Conservation (phyloP, 1,140 invertebrate species). For the Conus betulinus region DNA sequence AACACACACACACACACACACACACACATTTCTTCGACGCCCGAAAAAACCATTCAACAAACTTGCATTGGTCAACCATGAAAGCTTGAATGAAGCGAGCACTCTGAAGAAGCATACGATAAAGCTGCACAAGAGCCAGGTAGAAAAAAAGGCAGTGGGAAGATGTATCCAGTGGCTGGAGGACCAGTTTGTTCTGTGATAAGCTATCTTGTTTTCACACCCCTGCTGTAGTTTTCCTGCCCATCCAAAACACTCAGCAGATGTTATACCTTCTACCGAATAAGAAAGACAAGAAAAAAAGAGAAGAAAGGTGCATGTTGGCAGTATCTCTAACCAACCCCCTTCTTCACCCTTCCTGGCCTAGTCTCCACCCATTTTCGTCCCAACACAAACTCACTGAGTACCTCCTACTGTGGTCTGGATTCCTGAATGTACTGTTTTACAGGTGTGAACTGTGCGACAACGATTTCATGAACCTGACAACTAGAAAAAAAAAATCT, state of each 20-base stretch:
- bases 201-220: neutral
- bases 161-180: neutral
- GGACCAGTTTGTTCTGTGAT: neutral
- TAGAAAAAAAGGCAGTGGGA: neutral
- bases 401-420: too few relatives aligned
- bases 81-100: neutral
- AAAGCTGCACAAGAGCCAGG: too few relatives aligned
- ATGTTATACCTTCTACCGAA: neutral
- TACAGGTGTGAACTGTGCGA: too few relatives aligned
- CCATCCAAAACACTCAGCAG: neutral
- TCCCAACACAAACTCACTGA: too few relatives aligned
- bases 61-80: too few relatives aligned
- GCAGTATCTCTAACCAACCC: neutral
- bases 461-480: too few relatives aligned
- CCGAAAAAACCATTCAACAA: too few relatives aligned
- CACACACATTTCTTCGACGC: too few relatives aligned
- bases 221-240: neutral
- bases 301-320: neutral
- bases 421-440: too few relatives aligned
- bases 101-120: neutral
- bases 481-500: too few relatives aligned
- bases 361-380: neutral
- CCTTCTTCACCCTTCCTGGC: neutral
- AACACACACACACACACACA: too few relatives aligned
- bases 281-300: neutral